phyloP scores from a whole-genome alignment of 2,888 invertebrate genomes.

The Slavum lentiscoides region DNA sequence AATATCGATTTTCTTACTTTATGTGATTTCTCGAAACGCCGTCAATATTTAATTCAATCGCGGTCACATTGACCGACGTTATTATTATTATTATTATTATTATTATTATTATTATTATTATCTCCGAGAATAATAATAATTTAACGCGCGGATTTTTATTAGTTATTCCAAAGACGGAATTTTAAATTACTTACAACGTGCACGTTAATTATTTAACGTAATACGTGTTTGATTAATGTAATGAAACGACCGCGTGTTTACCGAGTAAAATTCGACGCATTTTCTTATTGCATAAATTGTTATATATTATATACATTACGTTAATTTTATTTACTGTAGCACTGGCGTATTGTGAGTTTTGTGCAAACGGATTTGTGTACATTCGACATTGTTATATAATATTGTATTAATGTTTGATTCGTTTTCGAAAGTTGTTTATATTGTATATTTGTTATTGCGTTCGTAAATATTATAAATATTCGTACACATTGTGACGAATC shows the following conservation, averaged over 20 bases:
- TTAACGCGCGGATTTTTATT: not conserved
- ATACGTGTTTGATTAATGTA: constrained; percentile 3
- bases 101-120: not conserved
- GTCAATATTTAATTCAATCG: no score
- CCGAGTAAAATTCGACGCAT: constrained; percentile 12
- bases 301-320: constrained; percentile 30
- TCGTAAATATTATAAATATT: constrained; percentile 12
- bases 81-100: not conserved
- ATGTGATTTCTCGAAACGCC: no score
- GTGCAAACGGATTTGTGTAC: constrained; percentile 33
- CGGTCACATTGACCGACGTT: no score
- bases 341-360: constrained; percentile 17
- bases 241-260: constrained; percentile 16
- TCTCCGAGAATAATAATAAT: no score
- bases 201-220: constrained; percentile 18
- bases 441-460: constrained; percentile 20
- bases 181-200: constrained; percentile 5
- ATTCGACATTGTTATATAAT: not conserved
- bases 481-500: not conserved
- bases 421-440: constrained; percentile 6
- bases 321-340: constrained; percentile 26
- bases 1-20: no score
- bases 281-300: constrained; percentile 43
- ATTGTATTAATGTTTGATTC: constrained; percentile 18
- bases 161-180: not conserved